phyloP scores from a whole-genome alignment of 2,797 vertebrate species.

The Eospalax fontanierii region DNA sequence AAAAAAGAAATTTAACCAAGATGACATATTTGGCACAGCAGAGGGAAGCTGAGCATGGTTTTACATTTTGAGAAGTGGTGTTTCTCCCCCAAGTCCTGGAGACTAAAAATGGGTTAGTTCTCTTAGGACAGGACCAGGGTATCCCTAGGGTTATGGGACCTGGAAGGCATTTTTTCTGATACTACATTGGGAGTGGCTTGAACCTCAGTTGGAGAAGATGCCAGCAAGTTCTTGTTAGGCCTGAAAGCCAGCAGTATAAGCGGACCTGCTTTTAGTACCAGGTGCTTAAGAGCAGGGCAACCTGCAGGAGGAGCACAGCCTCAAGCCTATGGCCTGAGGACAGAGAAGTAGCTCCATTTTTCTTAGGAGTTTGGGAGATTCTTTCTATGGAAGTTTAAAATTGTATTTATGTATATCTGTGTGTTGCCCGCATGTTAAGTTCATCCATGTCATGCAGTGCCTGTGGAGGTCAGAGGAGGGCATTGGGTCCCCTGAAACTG shows the following conservation, averaged over 20 bases:
- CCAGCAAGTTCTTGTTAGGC: neutral
- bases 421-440: too few species aligned
- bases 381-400: too few species aligned
- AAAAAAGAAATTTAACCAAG: too few species aligned
- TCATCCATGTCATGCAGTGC: too few species aligned
- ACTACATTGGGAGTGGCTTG: neutral
- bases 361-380: too few species aligned
- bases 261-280: neutral
- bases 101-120: too few species aligned
- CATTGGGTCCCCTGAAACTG: too few species aligned
- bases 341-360: neutral
- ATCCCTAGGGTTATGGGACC: neutral
- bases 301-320: neutral
- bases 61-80: too few species aligned
- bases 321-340: neutral
- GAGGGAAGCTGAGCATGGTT: too few species aligned
- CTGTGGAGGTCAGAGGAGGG: too few species aligned
- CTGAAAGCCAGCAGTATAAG: neutral
- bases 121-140: neutral
- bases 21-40: too few species aligned
- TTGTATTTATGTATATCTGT: too few species aligned
- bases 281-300: neutral
- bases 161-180: neutral
- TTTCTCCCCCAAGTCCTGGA: neutral
- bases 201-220: neutral